phyloP scores from a whole-genome alignment of 2,113 vertebrate genomes.

The Chamaea fasciata region DNA sequence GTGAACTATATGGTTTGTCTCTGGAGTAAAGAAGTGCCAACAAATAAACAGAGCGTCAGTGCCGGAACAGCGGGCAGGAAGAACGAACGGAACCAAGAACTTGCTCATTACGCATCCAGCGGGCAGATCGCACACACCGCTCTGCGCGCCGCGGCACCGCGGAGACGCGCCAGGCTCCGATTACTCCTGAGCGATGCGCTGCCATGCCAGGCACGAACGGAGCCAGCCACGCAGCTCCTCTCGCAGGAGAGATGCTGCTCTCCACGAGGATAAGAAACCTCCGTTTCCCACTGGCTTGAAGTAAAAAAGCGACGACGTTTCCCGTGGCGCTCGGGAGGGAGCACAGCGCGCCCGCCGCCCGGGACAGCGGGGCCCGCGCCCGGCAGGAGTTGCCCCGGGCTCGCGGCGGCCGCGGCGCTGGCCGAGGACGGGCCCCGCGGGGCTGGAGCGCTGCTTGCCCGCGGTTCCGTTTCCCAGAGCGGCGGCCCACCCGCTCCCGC shows the following conservation, averaged over 20 bases:
- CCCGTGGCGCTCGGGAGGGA: not conserved
- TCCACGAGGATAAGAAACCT: not conserved
- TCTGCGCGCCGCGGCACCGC: not conserved
- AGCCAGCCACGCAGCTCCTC: not conserved
- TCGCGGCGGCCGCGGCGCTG: not conserved
- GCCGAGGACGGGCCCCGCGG: not conserved
- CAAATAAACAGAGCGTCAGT: not conserved
- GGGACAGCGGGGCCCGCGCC: not conserved
- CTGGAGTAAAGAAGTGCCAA: not conserved
- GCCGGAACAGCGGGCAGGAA: constrained; percentile 1
- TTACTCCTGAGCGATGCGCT: not conserved
- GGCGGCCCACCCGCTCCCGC: not conserved
- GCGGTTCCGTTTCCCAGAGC: not conserved
- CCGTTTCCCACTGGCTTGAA: not conserved
- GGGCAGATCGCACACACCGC: not conserved
- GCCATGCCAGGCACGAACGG: not conserved
- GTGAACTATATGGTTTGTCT: not conserved
- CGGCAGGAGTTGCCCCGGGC: not conserved
- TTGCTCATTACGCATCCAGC: not conserved
- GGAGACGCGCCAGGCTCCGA: not conserved
- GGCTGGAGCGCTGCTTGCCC: not conserved
- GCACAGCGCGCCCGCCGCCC: not conserved
- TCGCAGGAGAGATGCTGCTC: not conserved
- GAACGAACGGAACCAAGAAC: not conserved
- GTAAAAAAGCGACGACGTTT: not conserved